Evolutionary conservation across 2,113 vertebrate genomes (phyloP).

Genomic region (Octodon degus): DNA sequence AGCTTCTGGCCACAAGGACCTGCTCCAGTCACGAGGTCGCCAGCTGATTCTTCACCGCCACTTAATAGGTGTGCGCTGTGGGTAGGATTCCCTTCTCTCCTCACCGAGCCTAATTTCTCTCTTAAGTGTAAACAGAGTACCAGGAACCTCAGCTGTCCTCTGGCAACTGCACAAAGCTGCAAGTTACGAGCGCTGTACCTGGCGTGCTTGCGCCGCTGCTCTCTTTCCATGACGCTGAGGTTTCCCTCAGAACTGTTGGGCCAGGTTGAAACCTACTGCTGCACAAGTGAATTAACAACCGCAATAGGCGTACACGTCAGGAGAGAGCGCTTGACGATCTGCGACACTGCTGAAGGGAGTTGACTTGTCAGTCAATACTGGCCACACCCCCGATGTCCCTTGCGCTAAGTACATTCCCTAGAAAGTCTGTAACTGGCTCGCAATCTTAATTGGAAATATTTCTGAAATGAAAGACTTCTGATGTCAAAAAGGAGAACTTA

Average conservation of each 20-base stretch:
- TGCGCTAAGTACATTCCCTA: not conserved
- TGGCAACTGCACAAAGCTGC: not conserved
- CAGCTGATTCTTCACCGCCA: not conserved
- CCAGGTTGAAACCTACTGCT: not conserved
- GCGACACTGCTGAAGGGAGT: not conserved
- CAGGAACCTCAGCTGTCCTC: not conserved
- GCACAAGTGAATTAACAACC: conserved; percentile 34
- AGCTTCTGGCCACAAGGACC: not conserved
- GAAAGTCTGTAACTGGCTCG: not conserved
- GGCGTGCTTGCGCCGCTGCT: not conserved
- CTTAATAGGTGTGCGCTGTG: not conserved
- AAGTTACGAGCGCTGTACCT: not conserved
- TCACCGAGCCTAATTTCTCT: not conserved
- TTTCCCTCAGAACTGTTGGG: not conserved
- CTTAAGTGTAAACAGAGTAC: not conserved
- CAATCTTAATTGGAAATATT: conserved; percentile 18
- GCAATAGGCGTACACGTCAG: not conserved
- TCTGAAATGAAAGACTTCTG: conserved; percentile 45
- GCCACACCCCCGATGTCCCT: not conserved
- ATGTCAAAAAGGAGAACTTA: conserved; percentile 51
- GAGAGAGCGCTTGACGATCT: not conserved
- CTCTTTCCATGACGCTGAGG: not conserved
- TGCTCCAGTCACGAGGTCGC: not conserved
- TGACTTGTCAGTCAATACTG: conserved; percentile 33
- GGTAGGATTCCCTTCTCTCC: not conserved